Base-by-base conservation (phyloP, 2,888 invertebrate genomes). In the Itoplectis maculator region DNA sequence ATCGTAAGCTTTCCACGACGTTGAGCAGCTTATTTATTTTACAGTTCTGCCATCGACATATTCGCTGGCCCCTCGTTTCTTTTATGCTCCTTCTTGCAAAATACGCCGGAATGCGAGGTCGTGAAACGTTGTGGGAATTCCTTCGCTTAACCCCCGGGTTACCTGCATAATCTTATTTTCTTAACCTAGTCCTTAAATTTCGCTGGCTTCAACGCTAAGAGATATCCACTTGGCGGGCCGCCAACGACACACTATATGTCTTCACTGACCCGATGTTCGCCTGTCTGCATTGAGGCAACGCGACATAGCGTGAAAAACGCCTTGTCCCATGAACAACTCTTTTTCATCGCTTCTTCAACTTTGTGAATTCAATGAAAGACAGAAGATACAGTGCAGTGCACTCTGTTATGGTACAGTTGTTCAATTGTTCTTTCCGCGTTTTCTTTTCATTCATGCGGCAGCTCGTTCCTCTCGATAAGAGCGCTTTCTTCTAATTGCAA, bases 151-250 rank as follows among this genome's bases (percentile, higher is more conserved):
- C 56, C 47, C 73, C 73, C 51, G 54, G 61, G 54, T n/a, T 75
- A 77, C 76, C 80, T 80, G 73, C 68, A 72, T 84, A 78, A 84
- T 81, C 84, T 79, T 77, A 83, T 84, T 83, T 83, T 81, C 80
- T 73, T 78, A 78, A 84, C 66, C 54, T 70, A 73, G 84, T 87
- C 87, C 85, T 89, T 88, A 88, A 89, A 88, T 88, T 89, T 85
- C 81, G 83, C 87, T 83, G 84, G 84, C 84, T 86, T 83, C 83
- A 80, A 81, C 69, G 70, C 47, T 72, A 77, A 83, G 84, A 85
- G 84, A 88, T 88, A 81, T 82, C 78, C 77, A 68, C 66, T 83
- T 89, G 89, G 89, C 88, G 54, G 7, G 20, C 61, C 68, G 87
- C 88, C 89, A 89, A 82, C 79, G 75, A 82, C 82, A 40, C 68